Evolutionary conservation across 2,797 vertebrate genomes (phyloP).

Genomic region (Anabas testudineus): DNA sequence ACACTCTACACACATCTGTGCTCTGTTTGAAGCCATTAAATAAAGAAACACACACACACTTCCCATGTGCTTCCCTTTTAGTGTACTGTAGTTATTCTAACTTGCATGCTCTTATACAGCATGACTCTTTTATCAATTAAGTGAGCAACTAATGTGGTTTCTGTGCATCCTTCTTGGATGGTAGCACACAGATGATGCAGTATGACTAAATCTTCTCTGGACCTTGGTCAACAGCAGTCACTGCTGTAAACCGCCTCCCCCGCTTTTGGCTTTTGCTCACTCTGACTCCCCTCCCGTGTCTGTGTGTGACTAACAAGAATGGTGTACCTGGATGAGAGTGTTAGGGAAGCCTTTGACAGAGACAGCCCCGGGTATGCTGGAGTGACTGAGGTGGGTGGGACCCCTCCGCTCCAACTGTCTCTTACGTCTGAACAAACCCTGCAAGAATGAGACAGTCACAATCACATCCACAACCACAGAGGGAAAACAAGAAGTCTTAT

Average conservation of each 20-base stretch:
- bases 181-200: conserved; percentile 29
- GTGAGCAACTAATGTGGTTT: conserved; percentile 11
- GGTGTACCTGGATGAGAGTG: conserved; percentile 82
- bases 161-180: conserved; percentile 2
- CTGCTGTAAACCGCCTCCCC: conserved; percentile 30
- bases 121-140: conserved; percentile 3
- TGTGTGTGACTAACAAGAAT: conserved; percentile 49
- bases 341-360: conserved; percentile 83
- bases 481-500: conserved; percentile 37
- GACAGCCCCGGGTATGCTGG: conserved; percentile 75
- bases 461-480: conserved; percentile 58
- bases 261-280: conserved; percentile 35
- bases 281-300: conserved; percentile 43
- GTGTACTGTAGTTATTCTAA: background rate
- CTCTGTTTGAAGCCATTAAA: background rate
- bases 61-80: background rate
- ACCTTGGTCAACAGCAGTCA: conserved; percentile 17
- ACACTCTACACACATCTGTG: background rate
- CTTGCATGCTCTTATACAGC: conserved; percentile 2
- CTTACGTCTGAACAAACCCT: conserved; percentile 74
- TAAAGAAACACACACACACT: conserved; percentile 2
- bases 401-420: conserved; percentile 76
- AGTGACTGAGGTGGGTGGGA: conserved; percentile 72
- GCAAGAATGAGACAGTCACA: conserved; percentile 52
- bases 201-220: conserved; percentile 47